Percentiles rank a stretch among this genome's conserved stretches.
phyloP scores from a whole-genome alignment of 2,888 invertebrate genomes.

The Protonemura montana region DNA sequence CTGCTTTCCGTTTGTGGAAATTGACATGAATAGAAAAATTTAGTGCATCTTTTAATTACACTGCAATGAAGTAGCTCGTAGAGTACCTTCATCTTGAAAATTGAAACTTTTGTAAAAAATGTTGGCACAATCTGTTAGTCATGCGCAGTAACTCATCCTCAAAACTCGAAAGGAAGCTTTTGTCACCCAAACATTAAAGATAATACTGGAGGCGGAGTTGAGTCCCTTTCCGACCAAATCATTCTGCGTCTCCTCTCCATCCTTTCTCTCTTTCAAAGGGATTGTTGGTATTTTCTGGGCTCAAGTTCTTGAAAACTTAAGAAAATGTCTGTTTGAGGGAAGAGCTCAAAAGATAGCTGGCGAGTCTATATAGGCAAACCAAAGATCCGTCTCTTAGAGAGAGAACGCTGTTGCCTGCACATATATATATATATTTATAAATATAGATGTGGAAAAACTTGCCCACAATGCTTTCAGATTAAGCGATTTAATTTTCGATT shows the following conservation, averaged over 20 bases:
- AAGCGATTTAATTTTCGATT: background rate
- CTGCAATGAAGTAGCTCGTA: background rate
- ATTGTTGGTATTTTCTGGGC: conserved; percentile 5
- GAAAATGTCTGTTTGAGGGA: background rate
- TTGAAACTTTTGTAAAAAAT: background rate
- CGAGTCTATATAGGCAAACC: background rate
- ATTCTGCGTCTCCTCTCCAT: background rate
- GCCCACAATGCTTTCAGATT: background rate
- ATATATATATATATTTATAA: background rate
- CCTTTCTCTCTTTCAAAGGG: background rate
- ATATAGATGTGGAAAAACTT: background rate
- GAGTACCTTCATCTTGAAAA: background rate
- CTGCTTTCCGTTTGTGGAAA: background rate
- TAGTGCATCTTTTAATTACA: background rate
- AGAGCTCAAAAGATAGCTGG: background rate
- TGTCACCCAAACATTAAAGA: background rate
- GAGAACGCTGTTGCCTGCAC: background rate
- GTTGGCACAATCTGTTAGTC: background rate
- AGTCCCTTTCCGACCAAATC: background rate
- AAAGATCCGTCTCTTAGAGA: background rate
- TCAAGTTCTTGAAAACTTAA: background rate
- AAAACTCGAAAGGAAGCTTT: background rate
- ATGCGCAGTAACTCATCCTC: background rate
- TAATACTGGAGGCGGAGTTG: background rate
- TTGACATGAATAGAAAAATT: background rate